Evolutionary conservation across 2,113 vertebrate species (phyloP).

Genomic region (Melanocharis versteri): DNA sequence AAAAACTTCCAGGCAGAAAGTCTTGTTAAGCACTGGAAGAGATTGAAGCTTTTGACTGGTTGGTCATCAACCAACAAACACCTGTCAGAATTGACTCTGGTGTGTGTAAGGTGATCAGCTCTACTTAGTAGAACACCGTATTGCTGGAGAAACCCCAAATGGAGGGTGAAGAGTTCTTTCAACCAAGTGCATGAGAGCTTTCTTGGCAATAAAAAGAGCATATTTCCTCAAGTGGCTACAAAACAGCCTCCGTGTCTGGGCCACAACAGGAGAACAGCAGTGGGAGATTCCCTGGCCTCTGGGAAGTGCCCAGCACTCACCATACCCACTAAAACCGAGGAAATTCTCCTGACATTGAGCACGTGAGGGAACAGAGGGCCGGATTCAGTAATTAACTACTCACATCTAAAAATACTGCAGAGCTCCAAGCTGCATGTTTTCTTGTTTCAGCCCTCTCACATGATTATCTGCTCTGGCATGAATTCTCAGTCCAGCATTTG

Average conservation of each 20-base stretch:
- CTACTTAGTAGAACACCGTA: fast-evolving
- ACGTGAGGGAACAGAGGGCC: neutral
- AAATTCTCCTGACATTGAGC: neutral
- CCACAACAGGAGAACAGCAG: fast-evolving
- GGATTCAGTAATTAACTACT: neutral
- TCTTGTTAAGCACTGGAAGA: neutral
- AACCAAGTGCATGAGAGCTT: neutral
- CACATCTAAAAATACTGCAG: neutral
- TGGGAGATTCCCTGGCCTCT: neutral
- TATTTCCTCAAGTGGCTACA: neutral
- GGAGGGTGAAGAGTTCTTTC: neutral
- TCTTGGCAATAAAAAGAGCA: neutral
- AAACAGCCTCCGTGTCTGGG: neutral
- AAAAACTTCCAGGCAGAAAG: neutral
- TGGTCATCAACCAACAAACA: neutral
- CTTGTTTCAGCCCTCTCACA: neutral
- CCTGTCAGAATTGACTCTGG: neutral
- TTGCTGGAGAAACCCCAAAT: neutral
- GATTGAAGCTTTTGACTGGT: neutral
- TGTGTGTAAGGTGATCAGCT: neutral
- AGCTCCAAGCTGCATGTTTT: neutral
- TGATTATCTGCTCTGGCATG: neutral
- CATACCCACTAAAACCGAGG: neutral
- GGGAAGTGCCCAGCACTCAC: neutral
- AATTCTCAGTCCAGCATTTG: neutral